Evolutionary conservation across 2,888 invertebrate genomes (phyloP), one percentile per base, ranked within the genome.

Genomic region (Orthosia cruda): DNA sequence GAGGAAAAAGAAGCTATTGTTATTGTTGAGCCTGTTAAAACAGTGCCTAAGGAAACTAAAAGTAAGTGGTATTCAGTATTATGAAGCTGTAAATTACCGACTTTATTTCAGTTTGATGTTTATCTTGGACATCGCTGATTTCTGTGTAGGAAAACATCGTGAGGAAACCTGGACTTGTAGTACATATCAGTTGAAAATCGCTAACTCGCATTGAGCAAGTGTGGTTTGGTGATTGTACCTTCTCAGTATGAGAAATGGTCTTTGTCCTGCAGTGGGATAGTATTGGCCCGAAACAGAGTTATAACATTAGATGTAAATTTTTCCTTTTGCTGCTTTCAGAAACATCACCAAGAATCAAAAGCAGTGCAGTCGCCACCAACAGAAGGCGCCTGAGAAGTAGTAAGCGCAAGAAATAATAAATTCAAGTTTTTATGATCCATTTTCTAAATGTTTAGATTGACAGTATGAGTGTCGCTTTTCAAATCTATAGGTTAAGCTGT

Each of bases 371-470:
- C 5, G 89, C 91, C 49, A 90, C 81, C 45, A 94, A 94, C 80
- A 91, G 94, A 74, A 89, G 93, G 76, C 81, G 91, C 32, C 83
- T 96, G 58, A 91, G 96, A 62, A 96, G 96, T 85, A 93, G 94
- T 84, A 93, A 91, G 76, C 93, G 95, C 66, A 91, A 91, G 79
- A 92, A 91, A 71, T 75, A 90, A 66, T 54, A 32, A 32, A 70
- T 66, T n/a, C 20, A 61, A 23, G 49, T 49, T 40, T 26, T 18
- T n/a, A 45, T 49, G n/a, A 71, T 49, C 45, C 49, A 64, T 50
- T 74, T 74, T 65, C 13, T 65, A 68, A 74, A 54, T 67, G 55
- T 66, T 54, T 66, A 69, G 64, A 65, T 76, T 64, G 65, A 63
- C 59, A 52, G 20, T 81, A 80, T 63, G 66, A 81, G 52, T 74